Conservation (phyloP, 23 tunicate genomes). For the Corella eumyota region DNA sequence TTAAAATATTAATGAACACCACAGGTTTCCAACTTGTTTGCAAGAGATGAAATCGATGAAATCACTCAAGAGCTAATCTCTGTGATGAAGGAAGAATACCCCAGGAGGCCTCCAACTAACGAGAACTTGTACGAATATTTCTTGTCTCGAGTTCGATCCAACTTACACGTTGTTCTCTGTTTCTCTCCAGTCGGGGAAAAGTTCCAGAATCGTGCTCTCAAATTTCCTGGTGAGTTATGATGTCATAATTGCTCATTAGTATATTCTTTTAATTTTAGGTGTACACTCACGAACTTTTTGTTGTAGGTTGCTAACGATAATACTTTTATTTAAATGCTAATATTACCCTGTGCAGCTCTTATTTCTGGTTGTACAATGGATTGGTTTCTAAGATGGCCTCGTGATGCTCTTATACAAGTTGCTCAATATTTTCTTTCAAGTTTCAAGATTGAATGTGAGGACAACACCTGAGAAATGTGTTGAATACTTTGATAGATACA, state of each 20-base stretch:
- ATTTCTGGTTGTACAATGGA: conserved; percentile 99
- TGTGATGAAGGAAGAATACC: conserved; percentile 85
- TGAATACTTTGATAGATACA: conserved; percentile 79
- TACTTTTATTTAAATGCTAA: too few species aligned
- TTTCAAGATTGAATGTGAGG: conserved; percentile 80
- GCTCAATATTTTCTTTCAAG: conserved; percentile 71
- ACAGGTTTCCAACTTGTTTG: conserved; percentile 91
- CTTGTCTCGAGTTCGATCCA: conserved; percentile 80
- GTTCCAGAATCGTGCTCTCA: conserved; percentile 79
- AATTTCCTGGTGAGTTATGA: conserved; percentile 68
- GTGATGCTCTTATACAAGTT: conserved; percentile 89
- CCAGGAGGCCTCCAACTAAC: conserved; percentile 92
- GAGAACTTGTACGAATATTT: conserved; percentile 97
- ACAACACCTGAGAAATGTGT: conserved; percentile 70
- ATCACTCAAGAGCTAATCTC: conserved; percentile 84
- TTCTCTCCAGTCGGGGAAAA: conserved; percentile 98
- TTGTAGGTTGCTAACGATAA: too few species aligned
- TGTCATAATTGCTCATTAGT: too few species aligned
- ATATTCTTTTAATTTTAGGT: too few species aligned
- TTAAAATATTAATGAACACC: too few species aligned
- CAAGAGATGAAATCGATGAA: conserved; percentile 97
- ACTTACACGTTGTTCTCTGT: conserved; percentile 91
- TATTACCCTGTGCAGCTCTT: conserved; percentile 66
- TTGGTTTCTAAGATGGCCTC: conserved; percentile 99
- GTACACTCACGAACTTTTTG: too few species aligned